Base-by-base conservation (phyloP, 2,888 invertebrate species). In the Allophyes oxyacanthae region DNA sequence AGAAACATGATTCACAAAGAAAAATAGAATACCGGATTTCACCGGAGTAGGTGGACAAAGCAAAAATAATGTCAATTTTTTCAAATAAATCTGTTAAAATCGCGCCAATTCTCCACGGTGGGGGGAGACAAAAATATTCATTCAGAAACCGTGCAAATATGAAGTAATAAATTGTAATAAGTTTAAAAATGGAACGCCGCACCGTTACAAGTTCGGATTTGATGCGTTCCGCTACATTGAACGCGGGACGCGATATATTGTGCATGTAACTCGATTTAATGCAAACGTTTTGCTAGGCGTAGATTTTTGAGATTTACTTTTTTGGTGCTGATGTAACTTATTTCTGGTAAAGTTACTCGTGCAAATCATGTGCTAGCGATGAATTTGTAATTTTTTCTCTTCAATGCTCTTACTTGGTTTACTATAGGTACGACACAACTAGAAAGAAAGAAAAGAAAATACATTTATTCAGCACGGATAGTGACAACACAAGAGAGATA, bases 151-250 rank as follows among this genome's bases (percentile, higher is more conserved):
- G 79, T 77, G 77, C 81, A 79, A 79, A 85, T 79, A 85, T 80
- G 73, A 69, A 77, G 81, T 81, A 83, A 90, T 91, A 91, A 90
- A 91, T 89, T 83, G 81, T 83, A 79, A 81, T 84, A 83, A 82
- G 64, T 90, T 91, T 83, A 80, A 90, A 89, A 90, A 86, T 84
- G 85, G 83, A 78, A 78, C 82, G 80, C 54, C 43, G 59, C 55
- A 77, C 65, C 70, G 58, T 77, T 76, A 64, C 70, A 73, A 68
- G 68, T 78, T 68, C 68, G 66, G 78, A 86, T 88, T 87, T 82
- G 85, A 89, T 88, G 89, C 86, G 92, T 92, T 90, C 87, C 90
- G 88, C 83, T 74, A 89, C 92, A 91, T 92, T 92, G 88, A 81
- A 64, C 80, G 78, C 82, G 75, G 84, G 76, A 81, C 78, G 81